Evolutionary conservation across 1,140 invertebrate species (phyloP).

Genomic region (Eriosoma lanigerum): DNA sequence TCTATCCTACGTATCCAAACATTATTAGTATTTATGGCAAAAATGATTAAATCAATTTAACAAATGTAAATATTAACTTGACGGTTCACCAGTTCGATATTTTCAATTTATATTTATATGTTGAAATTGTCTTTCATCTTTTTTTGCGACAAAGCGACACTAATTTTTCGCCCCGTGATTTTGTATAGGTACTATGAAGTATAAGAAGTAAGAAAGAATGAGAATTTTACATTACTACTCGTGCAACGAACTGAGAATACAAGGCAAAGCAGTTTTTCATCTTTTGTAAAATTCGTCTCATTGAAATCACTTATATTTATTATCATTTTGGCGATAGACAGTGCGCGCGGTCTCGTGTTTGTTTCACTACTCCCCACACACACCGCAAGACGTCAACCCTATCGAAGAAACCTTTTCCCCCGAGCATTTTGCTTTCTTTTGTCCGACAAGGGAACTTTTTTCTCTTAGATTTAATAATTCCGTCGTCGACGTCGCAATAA

Average conservation of each 20-base stretch:
- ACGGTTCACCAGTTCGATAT: conserved; percentile 20
- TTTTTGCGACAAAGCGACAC: conserved; percentile 26
- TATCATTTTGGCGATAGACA: conserved; percentile 37
- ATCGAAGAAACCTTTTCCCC: conserved; percentile 46
- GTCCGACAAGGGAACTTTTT: conserved; percentile 47
- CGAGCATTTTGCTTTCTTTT: conserved; percentile 48
- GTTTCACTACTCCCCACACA: conserved; percentile 35
- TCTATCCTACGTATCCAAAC: too few relatives aligned
- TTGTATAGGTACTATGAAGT: background rate
- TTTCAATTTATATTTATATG: conserved; percentile 9
- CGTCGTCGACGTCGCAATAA: conserved; percentile 4
- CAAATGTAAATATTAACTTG: conserved; percentile 25
- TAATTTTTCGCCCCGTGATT: conserved; percentile 47
- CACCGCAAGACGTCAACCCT: conserved; percentile 49
- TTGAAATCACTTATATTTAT: conserved; percentile 52
- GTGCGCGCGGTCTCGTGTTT: conserved; percentile 21
- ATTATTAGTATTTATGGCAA: background rate
- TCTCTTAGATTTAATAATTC: conserved; percentile 44
- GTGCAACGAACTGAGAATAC: background rate
- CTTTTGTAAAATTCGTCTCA: conserved; percentile 48
- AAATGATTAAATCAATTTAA: background rate
- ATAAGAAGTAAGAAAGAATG: conserved; percentile 14
- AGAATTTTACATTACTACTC: conserved; percentile 28
- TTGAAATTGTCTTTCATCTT: conserved; percentile 9
- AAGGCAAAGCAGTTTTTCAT: conserved; percentile 46